A percentile compares a stretch with the other conserved stretches of the same genome.
These are phyloP conservation scores for Sorex fumeus DNA, from an alignment of 2,113 vertebrate genomes.

Conservation along the genomic window DNA sequence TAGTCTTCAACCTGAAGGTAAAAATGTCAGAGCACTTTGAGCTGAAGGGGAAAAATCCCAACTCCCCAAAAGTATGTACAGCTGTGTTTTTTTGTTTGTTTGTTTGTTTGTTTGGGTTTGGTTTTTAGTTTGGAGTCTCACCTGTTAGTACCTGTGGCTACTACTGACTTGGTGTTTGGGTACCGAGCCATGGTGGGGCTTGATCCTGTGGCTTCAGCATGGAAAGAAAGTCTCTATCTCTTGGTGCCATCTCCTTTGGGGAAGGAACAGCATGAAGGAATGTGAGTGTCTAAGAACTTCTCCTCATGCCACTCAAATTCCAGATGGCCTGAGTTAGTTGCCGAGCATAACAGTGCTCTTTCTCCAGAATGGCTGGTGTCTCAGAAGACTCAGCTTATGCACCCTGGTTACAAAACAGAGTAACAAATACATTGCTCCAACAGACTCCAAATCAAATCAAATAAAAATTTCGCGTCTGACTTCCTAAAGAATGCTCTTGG, in stretches of 20 bases:
- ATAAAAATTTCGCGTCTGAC: not conserved
- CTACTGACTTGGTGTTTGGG: no score
- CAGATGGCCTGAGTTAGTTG: not conserved
- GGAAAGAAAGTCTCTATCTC: no score
- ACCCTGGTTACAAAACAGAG: rapidly evolving
- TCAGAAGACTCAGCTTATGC: not conserved
- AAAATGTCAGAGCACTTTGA: conserved; percentile 67
- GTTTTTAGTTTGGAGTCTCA: no score
- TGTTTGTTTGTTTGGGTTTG: no score
- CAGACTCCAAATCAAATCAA: not conserved
- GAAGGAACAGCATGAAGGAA: no score
- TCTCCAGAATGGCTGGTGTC: not conserved
- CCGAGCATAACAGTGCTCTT: not conserved
- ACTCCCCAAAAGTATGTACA: not conserved
- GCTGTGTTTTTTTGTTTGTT: not conserved
- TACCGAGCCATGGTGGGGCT: no score
- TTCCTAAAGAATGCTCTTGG: not conserved
- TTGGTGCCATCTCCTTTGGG: no score
- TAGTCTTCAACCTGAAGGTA: conserved; percentile 34
- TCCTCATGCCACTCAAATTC: not conserved
- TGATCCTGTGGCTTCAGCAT: no score
- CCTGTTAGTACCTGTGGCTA: no score
- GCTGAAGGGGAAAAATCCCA: not conserved
- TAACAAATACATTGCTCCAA: not conserved
- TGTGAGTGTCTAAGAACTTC: not conserved